Base-by-base conservation (phyloP, 2,888 invertebrate genomes). In the Augiades crinisus region DNA sequence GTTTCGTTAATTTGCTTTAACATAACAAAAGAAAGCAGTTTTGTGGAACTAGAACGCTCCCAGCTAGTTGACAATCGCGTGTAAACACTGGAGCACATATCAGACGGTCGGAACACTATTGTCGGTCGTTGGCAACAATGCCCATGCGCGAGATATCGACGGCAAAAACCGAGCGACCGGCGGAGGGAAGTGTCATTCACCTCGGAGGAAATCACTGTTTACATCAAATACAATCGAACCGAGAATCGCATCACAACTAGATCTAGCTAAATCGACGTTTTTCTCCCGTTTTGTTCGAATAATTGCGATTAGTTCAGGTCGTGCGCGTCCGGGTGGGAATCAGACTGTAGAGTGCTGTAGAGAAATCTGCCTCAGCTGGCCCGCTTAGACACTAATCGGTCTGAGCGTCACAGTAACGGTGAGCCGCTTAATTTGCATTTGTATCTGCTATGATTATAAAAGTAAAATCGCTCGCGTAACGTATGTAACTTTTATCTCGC, bases 171-270 rank as follows among this genome's bases (percentile, higher is more conserved):
- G 13, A 59, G 56, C 47, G 52, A 53, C 51, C 44, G 64, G 61
- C 64, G 60, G 55, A 56, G 47, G 45, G 50, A 56, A 54, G 61
- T 67, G 79, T 78, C 81, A 65, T 78, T 81, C 74, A 81, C 79
- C 81, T 62, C 61, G 50, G 52, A 68, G 68, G 71, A 76, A 80
- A 76, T 72, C 68, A 62, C 63, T 76, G 72, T 75, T 78, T 74
- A 75, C 64, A 67, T 65, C 64, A 40, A 52, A 44, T 55, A 60
- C 66, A 68, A 70, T 67, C 66, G 64, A 70, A 64, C 64, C 55
- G 58, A 65, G 62, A 68, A 61, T 63, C 57, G 62, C 64, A 65
- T 64, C 60, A 55, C 63, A 66, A 59, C 58, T 62, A 59, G 53
- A 54, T 60, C 54, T 56, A 59, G 43, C 53, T 60, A 47, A 59